These are phyloP conservation scores for Drosophila recens DNA, from an alignment of 2,888 invertebrate species.

Conservation along the genomic window DNA sequence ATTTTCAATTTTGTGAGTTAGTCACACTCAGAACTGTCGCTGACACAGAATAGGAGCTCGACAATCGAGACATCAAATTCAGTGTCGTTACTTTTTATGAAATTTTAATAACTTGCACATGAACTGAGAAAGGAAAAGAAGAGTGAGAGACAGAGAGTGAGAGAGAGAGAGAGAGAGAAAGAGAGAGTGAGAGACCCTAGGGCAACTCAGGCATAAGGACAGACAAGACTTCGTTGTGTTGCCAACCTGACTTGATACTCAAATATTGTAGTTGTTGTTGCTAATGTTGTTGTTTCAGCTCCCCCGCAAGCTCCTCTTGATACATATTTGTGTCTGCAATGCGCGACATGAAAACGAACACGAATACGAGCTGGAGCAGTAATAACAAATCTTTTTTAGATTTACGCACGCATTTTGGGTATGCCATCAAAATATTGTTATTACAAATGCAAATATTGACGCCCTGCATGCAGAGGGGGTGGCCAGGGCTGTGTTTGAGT, in stretches of 20 bases:
- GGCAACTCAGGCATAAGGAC: slow-evolving; percentile 9
- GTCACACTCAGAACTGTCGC: slow-evolving; percentile 58
- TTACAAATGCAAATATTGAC: slow-evolving; percentile 82
- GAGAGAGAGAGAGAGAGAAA: neutral
- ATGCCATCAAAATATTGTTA: slow-evolving; percentile 81
- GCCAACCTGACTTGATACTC: slow-evolving; percentile 40
- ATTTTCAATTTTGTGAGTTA: slow-evolving; percentile 41
- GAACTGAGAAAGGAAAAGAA: slow-evolving; percentile 15
- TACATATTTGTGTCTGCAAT: slow-evolving; percentile 47
- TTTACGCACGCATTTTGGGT: slow-evolving; percentile 73
- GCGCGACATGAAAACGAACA: slow-evolving; percentile 52
- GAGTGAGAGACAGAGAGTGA: neutral
- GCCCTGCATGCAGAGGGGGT: slow-evolving; percentile 40
- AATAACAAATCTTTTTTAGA: slow-evolving; percentile 79
- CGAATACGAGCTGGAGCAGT: slow-evolving; percentile 39
- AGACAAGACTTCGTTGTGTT: slow-evolving; percentile 54
- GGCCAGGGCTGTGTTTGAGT: neutral
- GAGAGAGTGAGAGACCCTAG: neutral
- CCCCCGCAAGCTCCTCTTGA: no score
- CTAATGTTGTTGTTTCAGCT: slow-evolving; percentile 22
- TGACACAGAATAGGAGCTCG: slow-evolving; percentile 37
- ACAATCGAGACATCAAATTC: slow-evolving; percentile 74
- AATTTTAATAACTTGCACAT: slow-evolving; percentile 77
- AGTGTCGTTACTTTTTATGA: slow-evolving; percentile 63
- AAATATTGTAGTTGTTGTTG: slow-evolving; percentile 29